Evolutionary conservation across 1,140 invertebrate species (phyloP).

Genomic region (Prorops nasuta): DNA sequence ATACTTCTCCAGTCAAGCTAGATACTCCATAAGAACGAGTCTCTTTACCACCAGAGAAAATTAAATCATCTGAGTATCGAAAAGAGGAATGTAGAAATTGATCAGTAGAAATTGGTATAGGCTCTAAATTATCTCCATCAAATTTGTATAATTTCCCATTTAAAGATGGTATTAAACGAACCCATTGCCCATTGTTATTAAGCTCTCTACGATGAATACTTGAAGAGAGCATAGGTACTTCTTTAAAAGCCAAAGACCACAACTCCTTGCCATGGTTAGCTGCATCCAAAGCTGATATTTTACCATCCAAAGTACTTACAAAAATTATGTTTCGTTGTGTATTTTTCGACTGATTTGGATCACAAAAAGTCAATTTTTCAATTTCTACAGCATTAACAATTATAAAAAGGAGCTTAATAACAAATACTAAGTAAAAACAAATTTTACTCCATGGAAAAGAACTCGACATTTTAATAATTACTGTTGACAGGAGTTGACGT

Average conservation of each 20-base stretch:
- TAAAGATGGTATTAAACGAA: constrained; percentile 87
- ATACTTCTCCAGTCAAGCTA: constrained; percentile 69
- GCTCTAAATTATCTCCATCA: constrained; percentile 84
- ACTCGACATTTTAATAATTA: no score
- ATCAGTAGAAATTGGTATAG: constrained; percentile 82
- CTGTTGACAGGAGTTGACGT: no score
- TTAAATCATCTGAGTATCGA: constrained; percentile 79
- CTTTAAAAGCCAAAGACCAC: constrained; percentile 75
- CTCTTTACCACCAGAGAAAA: constrained; percentile 80
- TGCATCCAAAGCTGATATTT: constrained; percentile 73
- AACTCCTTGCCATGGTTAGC: constrained; percentile 65
- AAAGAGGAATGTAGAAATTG: constrained; percentile 80
- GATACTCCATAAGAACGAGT: constrained; percentile 69
- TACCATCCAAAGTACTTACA: constrained; percentile 86
- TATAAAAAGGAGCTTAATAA: no score
- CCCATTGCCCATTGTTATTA: constrained; percentile 80
- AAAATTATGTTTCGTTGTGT: constrained; percentile 59
- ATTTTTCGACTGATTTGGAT: constrained; percentile 9
- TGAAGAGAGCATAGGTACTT: constrained; percentile 75
- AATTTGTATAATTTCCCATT: constrained; percentile 88
- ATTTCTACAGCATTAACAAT: constrained; percentile 8
- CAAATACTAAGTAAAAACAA: no score
- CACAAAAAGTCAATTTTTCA: constrained; percentile 20
- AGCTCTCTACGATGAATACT: constrained; percentile 84
- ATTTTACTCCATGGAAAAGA: no score